Conservation (phyloP, 1,140 invertebrate species). For the Drusus annulatus region DNA sequence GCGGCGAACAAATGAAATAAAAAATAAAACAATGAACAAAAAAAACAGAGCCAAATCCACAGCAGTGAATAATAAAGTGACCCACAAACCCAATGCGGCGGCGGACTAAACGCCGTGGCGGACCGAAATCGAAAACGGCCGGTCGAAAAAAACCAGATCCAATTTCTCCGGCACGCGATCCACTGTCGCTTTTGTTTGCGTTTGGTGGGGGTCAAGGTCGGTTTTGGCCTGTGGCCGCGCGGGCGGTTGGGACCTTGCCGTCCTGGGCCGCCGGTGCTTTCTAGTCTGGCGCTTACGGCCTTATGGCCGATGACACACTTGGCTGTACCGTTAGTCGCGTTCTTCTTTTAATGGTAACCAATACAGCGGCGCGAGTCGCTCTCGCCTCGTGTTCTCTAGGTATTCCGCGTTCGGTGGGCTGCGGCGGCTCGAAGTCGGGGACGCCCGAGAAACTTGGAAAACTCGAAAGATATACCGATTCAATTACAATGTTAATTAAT, state of each 20-base stretch:
- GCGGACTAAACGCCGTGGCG: slow-evolving; percentile 15
- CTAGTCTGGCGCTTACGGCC: slow-evolving; percentile 51
- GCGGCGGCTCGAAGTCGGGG: too few species aligned
- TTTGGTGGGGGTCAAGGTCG: slow-evolving; percentile 53
- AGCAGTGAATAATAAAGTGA: slow-evolving; percentile 25
- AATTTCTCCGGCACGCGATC: slow-evolving; percentile 36
- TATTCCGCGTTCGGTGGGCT: too few species aligned
- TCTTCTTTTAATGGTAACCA: slow-evolving; percentile 41
- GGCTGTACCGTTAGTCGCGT: slow-evolving; percentile 48
- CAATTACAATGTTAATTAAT: too few species aligned
- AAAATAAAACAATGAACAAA: slow-evolving; percentile 3
- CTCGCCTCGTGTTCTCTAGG: too few species aligned
- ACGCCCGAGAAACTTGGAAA: too few species aligned
- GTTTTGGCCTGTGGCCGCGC: slow-evolving; percentile 50
- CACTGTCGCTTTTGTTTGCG: slow-evolving; percentile 45
- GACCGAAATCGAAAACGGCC: slow-evolving; percentile 39
- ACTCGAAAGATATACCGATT: too few species aligned
- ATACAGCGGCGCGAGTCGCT: too few species aligned
- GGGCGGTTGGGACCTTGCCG: slow-evolving; percentile 45
- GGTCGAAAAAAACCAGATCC: slow-evolving; percentile 2
- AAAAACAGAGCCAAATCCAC: too few species aligned
- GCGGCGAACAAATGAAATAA: background rate
- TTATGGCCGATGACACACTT: slow-evolving; percentile 56
- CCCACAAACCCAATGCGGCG: slow-evolving; percentile 41
- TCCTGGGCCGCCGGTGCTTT: slow-evolving; percentile 6